Conservation (phyloP, 2,113 vertebrate species). For the Vombatus ursinus region DNA sequence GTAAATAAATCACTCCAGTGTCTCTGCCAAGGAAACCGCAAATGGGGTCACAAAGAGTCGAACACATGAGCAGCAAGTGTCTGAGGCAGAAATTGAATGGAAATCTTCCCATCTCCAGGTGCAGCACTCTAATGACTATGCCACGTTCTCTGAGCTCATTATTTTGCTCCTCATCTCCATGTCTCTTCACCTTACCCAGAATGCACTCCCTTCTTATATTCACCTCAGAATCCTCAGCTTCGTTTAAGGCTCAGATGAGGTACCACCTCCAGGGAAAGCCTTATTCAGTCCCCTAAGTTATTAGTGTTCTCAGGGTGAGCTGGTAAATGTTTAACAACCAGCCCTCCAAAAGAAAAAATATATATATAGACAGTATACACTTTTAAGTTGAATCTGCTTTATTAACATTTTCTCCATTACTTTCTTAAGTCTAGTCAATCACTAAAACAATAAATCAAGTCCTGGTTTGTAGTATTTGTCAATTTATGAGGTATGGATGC, state of each 20-base stretch:
- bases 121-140: neutral
- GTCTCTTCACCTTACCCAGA: neutral
- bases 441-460: neutral
- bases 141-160: neutral
- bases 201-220: neutral
- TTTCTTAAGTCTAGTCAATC: neutral
- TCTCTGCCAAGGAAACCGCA: no score
- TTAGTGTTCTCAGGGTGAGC: neutral
- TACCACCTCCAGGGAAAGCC: neutral
- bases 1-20: no score
- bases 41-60: no score
- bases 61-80: neutral
- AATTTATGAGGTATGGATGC: neutral
- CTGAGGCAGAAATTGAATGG: neutral
- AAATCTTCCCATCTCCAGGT: neutral
- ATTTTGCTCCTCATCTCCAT: neutral
- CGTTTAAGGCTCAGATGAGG: neutral
- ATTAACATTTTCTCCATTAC: neutral
- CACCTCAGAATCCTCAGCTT: neutral
- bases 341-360: neutral
- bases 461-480: neutral
- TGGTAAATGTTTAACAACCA: neutral
- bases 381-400: neutral
- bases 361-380: neutral
- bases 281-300: neutral